These are phyloP conservation scores for Thereuonema tuberculata DNA, from an alignment of 1,140 invertebrate species.

Conservation along the genomic window DNA sequence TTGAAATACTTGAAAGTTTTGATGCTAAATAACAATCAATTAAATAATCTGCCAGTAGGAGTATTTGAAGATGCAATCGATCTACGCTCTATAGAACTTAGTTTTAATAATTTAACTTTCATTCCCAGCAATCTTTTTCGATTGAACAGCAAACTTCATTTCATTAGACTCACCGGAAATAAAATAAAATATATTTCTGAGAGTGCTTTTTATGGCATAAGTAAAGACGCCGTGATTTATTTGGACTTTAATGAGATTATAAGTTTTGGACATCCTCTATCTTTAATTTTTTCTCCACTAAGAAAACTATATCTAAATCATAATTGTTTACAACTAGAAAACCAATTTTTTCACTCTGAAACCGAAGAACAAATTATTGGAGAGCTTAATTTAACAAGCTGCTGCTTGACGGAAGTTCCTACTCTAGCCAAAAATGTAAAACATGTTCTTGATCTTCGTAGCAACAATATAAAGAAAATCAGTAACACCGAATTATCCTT, in stretches of 20 bases:
- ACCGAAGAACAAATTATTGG: background rate
- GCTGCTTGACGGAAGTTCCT: background rate
- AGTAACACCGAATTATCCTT: background rate
- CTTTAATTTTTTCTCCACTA: background rate
- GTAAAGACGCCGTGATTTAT: background rate
- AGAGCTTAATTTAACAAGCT: too few species aligned
- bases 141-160: background rate
- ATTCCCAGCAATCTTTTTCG: background rate
- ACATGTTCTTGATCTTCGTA: background rate
- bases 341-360: background rate
- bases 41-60: background rate
- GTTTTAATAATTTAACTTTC: background rate
- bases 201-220: background rate
- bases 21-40: background rate
- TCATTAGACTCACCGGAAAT: background rate
- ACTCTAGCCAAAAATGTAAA: background rate
- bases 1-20: background rate
- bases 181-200: background rate
- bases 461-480: too few species aligned
- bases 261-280: background rate
- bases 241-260: background rate
- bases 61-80: background rate
- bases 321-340: background rate
- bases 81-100: background rate
- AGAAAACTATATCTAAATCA: background rate